Base-by-base conservation (phyloP, 2,888 invertebrate species). In the Leptinotarsa haldemani region DNA sequence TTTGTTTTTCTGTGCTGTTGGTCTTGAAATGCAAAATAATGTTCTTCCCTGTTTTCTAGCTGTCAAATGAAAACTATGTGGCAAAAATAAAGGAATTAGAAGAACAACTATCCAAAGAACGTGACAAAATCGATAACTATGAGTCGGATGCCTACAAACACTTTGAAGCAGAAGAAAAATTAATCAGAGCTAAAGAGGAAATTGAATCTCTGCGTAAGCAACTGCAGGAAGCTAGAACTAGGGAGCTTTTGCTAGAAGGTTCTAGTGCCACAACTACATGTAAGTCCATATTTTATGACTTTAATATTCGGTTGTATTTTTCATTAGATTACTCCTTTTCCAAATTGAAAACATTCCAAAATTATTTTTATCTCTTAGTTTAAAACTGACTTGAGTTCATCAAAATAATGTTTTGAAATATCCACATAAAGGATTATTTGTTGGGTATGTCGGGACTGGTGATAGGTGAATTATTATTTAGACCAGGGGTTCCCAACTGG, bases 161-260 rank as follows among this genome's bases (percentile, higher is more conserved):
- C 50, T 91, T 92, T n/a, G 93, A 93, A 86, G 88, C 92, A 61
- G 91, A 92, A 74, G 92, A 93, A 82, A 90, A 90, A 75, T 88
- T 93, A 78, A 89, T 91, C 0, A 90, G 90, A 82, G 89, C 91
- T 65, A 91, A 91, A 78, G 90, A 90, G 64, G 90, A 91, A 84
- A 84, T 91, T n/a, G 90, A 90, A 3, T 88, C 88, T 56, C 83
- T 91, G 68, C 89, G 88, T 65, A 88, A 89, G 1, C 90, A 91
- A 80, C 82, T 91, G 71, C 89, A 90, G 79, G 84, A 90, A 77
- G 88, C 90, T 0, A 89, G 89, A 80, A 90, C 90, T 4, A 89
- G 90, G 80, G 89, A 71, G 68, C 56, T 73, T 52, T 74, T 73
- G 20, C 76, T 79, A 70, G 80, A 81, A 78, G 83, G 81, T 53